Evolutionary conservation across 2,113 vertebrate species (phyloP), one percentile per base, ranked within the genome.

Genomic region (Cebus imitator): DNA sequence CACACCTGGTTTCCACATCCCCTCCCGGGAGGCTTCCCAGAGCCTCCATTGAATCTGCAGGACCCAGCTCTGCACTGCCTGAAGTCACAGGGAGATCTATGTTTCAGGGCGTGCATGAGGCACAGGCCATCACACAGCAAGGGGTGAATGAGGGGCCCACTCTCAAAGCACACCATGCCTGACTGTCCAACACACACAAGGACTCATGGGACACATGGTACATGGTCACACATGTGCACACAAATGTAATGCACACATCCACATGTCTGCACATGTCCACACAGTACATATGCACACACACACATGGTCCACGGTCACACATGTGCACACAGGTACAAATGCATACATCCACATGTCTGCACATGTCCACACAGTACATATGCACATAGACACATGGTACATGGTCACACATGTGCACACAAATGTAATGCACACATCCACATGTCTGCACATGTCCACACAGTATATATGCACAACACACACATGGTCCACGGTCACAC

Each of bases 401-500:
- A 5, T 11, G 18, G 35, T 25, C 40, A 45, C 40, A 30, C 40
- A 27, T 25, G 6, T 7, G 40, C 6, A 3, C 58, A 64, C 58
- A 13, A 64, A 0, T 64, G 11, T 16, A 23, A n/a, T 27, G 21
- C 27, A 32, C 16, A 40, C 2, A 14, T 32, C 14, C 30, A 78
- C 27, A 18, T 13, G 14, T 1, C 3, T 76, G 13, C 8, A 3
- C 21, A 40, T 75, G 40, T 75, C 12, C 37, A 37, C 40, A 14
- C 70, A 52, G 50, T 16, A 17, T 16, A 52, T 52, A 25, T 43
- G 32, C 32, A 68, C 16, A 52, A 68, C 16, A 52, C 50, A 75
- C 23, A 75, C 72, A 43, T 0, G 3, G 18, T 11, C 37, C n/a
- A 5, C 5, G 9, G 35, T 25, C 40, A 45, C 40, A 30, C 40